Base-by-base conservation (phyloP, 2,113 vertebrate species). In the Leiothrix lutea region DNA sequence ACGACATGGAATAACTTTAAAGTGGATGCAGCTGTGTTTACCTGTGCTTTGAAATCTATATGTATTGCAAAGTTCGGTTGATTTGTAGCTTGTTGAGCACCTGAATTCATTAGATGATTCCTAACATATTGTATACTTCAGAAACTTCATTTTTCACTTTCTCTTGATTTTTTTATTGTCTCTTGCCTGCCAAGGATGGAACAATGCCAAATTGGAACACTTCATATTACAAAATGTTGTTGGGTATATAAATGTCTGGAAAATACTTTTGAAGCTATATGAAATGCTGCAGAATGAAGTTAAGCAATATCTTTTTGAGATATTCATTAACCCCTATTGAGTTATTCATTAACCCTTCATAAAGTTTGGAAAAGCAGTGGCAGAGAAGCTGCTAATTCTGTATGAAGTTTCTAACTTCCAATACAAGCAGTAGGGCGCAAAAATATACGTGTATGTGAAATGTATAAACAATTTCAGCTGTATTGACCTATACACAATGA, bases 1-100 rank as follows among this genome's bases (percentile, higher is more conserved):
- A 29, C 1, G 0, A 70, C 31, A 12, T 35, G 25, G 44, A 90
- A 18, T 64, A 74, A 53, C 66, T 88, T 91, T 84, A 31, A 84
- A 97, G 88, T 38, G 66, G 26, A 35, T 69, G 80, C 95, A 96
- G 80, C 87, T 95, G 73, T 91, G 80, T 85, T 96, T 96, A 88
- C 57, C 81, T 91, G 65, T 82, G 45, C 54, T 88, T 93, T 94
- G 75, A 81, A 85, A 96, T 83, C 44, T 58, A 65, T 67, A 56
- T 14, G 40, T 84, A 33, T 62, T 54, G 64, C 64, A 21, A 53
- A 88, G 73, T 80, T 83, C 26, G 3, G 31, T 90, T 92, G 67
- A 88, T 71, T 93, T 73, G 80, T 66, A 80, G 71, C 58, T 94
- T 93, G 75, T 58, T 80, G 69, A 93, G 73, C 91, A 96, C 88